A percentile compares a stretch with the other conserved stretches of the same genome.
Conservation (phyloP, 2,113 vertebrate genomes). For the Cairina moschata region DNA sequence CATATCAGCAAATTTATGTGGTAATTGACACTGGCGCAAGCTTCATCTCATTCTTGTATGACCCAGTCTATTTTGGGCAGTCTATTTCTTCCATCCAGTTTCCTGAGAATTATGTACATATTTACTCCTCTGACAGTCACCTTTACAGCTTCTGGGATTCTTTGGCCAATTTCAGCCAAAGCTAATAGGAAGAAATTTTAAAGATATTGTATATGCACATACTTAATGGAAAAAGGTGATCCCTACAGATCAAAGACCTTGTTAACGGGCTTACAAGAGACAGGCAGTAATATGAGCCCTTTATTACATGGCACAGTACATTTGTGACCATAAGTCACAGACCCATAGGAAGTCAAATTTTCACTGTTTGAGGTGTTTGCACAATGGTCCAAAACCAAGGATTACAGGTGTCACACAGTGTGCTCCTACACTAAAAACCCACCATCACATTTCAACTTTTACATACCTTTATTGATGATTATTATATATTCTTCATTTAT, state of each 20-base stretch:
- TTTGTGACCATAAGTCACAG: neutral
- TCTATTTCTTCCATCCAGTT: neutral
- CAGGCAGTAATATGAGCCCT: neutral
- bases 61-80: constrained; percentile 37
- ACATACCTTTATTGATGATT: neutral
- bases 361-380: neutral
- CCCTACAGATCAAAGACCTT: neutral
- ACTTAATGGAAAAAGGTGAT: neutral
- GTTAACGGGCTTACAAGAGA: neutral
- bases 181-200: neutral
- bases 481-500: constrained; percentile 7
- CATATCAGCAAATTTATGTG: constrained; percentile 50
- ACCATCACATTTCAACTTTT: neutral
- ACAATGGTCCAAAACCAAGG: neutral
- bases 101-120: neutral
- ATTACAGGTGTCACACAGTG: neutral
- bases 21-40: constrained; percentile 47
- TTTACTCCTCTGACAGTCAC: neutral
- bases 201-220: neutral
- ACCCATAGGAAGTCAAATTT: neutral
- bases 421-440: neutral
- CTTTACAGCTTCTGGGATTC: neutral
- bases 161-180: neutral
- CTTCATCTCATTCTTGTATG: neutral
- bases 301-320: neutral